These are phyloP conservation scores for Nephila pilipes DNA, from an alignment of 1,140 invertebrate species.

Conservation along the genomic window DNA sequence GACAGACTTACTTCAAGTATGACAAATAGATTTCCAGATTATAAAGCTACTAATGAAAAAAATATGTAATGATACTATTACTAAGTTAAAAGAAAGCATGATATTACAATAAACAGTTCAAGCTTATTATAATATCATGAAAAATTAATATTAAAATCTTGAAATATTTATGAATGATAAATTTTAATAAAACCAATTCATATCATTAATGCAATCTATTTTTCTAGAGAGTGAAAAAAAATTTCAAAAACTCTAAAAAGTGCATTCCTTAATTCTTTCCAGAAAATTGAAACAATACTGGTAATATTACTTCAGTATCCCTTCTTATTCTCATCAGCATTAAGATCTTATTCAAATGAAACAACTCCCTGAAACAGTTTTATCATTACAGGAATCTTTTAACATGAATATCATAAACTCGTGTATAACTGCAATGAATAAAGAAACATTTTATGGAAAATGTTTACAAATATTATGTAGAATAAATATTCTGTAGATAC, in stretches of 20 bases:
- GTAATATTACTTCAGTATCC: neutral
- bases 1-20: too few relatives aligned
- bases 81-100: too few relatives aligned
- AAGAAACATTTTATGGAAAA: neutral
- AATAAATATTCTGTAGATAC: conserved; percentile 8
- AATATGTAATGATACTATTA: too few relatives aligned
- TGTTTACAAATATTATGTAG: neutral
- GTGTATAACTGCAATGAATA: neutral
- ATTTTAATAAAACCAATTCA: too few relatives aligned
- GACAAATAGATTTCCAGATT: too few relatives aligned
- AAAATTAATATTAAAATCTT: too few relatives aligned
- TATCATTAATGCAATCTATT: neutral
- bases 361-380: too few relatives aligned
- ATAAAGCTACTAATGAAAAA: too few relatives aligned
- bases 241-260: neutral
- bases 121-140: too few relatives aligned
- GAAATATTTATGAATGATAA: too few relatives aligned
- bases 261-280: neutral
- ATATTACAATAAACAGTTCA: too few relatives aligned
- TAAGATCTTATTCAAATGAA: neutral
- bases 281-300: neutral
- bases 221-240: neutral
- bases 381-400: too few relatives aligned
- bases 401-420: neutral
- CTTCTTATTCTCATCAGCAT: neutral